Percentiles rank a stretch among this genome's conserved stretches.
Conservation (phyloP, 2,888 invertebrate genomes). For the Antheraea assamensis region DNA sequence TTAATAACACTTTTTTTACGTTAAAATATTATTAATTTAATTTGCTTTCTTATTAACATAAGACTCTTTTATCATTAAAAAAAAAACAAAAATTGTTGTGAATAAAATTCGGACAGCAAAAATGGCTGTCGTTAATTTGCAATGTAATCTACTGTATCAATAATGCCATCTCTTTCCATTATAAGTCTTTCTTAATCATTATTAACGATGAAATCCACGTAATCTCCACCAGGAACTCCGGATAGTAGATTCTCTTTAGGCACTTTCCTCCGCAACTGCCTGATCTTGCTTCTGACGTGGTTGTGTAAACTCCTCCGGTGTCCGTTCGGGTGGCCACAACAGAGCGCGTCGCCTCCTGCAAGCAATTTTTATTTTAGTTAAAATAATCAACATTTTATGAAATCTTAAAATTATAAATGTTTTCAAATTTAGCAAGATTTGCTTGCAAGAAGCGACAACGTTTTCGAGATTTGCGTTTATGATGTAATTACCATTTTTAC, state of each 20-base stretch:
- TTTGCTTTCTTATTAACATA: too few species aligned
- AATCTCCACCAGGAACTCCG: conserved; percentile 58
- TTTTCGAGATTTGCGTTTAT: conserved; percentile 3
- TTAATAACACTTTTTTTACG: neutral
- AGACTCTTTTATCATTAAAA: too few species aligned
- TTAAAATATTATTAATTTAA: too few species aligned
- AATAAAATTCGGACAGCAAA: neutral
- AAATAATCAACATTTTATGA: conserved; percentile 7
- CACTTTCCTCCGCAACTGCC: conserved; percentile 52
- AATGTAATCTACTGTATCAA: neutral
- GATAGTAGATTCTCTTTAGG: conserved; percentile 67
- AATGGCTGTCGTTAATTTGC: neutral
- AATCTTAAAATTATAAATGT: conserved; percentile 20
- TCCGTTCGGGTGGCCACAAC: conserved; percentile 58
- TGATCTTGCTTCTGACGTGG: conserved; percentile 56
- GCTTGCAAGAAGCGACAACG: conserved; percentile 59
- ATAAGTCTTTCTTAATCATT: conserved; percentile 53
- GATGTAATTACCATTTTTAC: neutral
- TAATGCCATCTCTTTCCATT: neutral
- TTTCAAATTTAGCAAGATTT: conserved; percentile 42
- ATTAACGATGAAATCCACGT: conserved; percentile 72
- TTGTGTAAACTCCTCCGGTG: conserved; percentile 66
- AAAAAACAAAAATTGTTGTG: neutral
- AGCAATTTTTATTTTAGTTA: conserved; percentile 58
- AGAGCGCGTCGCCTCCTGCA: conserved; percentile 74